Evolutionary conservation across 1,140 invertebrate species (phyloP).

Genomic region (Eupeodes corollae): DNA sequence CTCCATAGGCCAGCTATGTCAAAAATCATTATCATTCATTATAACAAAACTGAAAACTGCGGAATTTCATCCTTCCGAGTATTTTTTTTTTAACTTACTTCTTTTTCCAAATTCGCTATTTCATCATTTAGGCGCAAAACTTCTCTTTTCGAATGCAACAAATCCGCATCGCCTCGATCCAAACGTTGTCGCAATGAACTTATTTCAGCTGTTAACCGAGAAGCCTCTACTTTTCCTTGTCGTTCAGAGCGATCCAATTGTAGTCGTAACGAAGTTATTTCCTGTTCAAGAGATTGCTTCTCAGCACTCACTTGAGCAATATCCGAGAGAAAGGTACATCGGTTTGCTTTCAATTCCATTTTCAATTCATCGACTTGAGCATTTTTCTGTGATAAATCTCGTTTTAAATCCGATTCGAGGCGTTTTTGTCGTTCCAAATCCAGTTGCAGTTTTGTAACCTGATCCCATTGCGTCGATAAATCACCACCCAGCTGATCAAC

Average conservation of each 20-base stretch:
- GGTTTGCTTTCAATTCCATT: constrained; percentile 64
- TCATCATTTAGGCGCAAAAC: constrained; percentile 63
- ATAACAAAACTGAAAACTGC: too few species aligned
- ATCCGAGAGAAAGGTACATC: constrained; percentile 61
- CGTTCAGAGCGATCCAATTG: constrained; percentile 57
- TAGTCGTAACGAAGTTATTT: constrained; percentile 49
- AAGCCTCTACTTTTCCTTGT: constrained; percentile 60
- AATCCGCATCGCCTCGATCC: constrained; percentile 63
- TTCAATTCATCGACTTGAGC: constrained; percentile 62
- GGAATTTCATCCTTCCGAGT: not conserved
- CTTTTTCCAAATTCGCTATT: constrained; percentile 63
- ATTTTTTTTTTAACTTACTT: constrained; percentile 40
- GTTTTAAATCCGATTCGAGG: constrained; percentile 57
- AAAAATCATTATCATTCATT: constrained; percentile 2
- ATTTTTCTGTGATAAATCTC: constrained; percentile 60
- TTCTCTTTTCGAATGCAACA: constrained; percentile 62
- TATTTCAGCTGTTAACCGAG: constrained; percentile 60
- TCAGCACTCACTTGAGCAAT: constrained; percentile 57
- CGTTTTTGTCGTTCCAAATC: constrained; percentile 66
- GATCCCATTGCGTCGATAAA: constrained; percentile 65
- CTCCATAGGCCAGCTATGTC: constrained; percentile 32
- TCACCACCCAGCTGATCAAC: constrained; percentile 66
- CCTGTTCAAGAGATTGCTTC: constrained; percentile 63
- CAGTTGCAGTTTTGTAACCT: constrained; percentile 60
- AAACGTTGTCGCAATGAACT: constrained; percentile 62